These are phyloP conservation scores for Alloplasta piceator DNA, from an alignment of 2,888 invertebrate species.

Conservation along the genomic window DNA sequence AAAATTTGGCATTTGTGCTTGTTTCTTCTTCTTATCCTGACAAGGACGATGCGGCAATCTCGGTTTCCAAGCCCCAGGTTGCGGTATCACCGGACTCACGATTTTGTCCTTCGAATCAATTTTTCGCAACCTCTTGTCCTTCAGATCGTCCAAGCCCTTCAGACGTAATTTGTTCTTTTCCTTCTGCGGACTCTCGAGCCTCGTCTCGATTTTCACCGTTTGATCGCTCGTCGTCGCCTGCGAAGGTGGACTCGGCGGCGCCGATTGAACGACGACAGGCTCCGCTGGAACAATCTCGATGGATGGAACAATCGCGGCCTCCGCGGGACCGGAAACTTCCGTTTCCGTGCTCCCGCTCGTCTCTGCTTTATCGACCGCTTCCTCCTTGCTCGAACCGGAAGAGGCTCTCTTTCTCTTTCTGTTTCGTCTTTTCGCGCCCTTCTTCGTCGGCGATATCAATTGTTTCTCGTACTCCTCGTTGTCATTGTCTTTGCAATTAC, in stretches of 20 bases:
- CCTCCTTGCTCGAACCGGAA: constrained; percentile 83
- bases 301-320: constrained; percentile 39
- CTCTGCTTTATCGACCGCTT: constrained; percentile 82
- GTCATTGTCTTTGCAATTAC: constrained; percentile 88
- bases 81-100: constrained; percentile 95
- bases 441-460: constrained; percentile 89
- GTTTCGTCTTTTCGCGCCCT: constrained; percentile 86
- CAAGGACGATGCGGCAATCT: constrained; percentile 84
- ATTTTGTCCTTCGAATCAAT: constrained; percentile 93
- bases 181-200: constrained; percentile 72
- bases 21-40: constrained; percentile 83
- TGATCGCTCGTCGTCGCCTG: constrained; percentile 22
- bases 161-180: constrained; percentile 78
- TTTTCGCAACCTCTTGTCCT: constrained; percentile 84
- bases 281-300: constrained; percentile 31
- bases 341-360: constrained; percentile 76
- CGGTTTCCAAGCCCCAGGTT: constrained; percentile 93
- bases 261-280: constrained; percentile 1
- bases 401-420: constrained; percentile 86
- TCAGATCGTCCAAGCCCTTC: constrained; percentile 79
- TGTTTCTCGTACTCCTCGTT: constrained; percentile 93
- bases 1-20: constrained; percentile 85
- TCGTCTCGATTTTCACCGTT: constrained; percentile 59
- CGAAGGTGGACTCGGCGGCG: constrained; percentile 41
- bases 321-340: constrained; percentile 42